These are phyloP conservation scores for Zaprionus lineosus DNA, from an alignment of 2,888 invertebrate genomes.

Conservation along the genomic window DNA sequence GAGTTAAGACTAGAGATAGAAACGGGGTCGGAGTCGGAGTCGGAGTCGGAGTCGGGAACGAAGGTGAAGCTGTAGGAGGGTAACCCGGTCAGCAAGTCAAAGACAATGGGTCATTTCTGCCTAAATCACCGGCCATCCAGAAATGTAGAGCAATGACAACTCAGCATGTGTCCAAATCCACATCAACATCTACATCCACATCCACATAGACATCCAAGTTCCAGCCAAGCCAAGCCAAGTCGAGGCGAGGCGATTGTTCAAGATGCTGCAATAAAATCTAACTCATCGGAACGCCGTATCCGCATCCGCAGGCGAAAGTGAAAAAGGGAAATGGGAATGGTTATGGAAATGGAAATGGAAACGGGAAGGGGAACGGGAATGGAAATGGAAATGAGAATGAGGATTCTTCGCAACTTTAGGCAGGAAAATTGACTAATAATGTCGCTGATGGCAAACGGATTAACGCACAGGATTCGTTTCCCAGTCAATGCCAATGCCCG, in stretches of 20 bases:
- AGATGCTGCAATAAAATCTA: conserved; percentile 82
- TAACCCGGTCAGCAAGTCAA: conserved; percentile 42
- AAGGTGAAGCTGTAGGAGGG: conserved; percentile 22
- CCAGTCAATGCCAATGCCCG: conserved; percentile 28
- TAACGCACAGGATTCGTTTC: conserved; percentile 53
- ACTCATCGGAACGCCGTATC: no score
- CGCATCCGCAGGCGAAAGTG: conserved; percentile 42
- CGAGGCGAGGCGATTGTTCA: conserved; percentile 79
- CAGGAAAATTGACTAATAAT: conserved; percentile 79
- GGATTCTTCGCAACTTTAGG: conserved; percentile 30
- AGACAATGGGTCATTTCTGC: conserved; percentile 42
- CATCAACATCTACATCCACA: conserved; percentile 37
- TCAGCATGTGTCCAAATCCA: conserved; percentile 53
- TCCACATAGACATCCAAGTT: conserved; percentile 15
- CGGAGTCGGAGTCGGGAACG: no score
- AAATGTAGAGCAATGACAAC: conserved; percentile 55
- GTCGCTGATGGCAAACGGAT: conserved; percentile 80
- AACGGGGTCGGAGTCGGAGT: not conserved
- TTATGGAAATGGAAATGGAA: conserved; percentile 13
- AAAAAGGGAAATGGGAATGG: conserved; percentile 31
- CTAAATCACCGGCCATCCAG: conserved; percentile 52
- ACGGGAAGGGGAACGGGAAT: conserved; percentile 5
- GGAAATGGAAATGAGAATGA: conserved; percentile 17
- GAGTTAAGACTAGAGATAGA: not conserved
- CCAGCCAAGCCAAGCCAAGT: no score